Base-by-base conservation (phyloP, 2,113 vertebrate species). In the Columba janthina region DNA sequence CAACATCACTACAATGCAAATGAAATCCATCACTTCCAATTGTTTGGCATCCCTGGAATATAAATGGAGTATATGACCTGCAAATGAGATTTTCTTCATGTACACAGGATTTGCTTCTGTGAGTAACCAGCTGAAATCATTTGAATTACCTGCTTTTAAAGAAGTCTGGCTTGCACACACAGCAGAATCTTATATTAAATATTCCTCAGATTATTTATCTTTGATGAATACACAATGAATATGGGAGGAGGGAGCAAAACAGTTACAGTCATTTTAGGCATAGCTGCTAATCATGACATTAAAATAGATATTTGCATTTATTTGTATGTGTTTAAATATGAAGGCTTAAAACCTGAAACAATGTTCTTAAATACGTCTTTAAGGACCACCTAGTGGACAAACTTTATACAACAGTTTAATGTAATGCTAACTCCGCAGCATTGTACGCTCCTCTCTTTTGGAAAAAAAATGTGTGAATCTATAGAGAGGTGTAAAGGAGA, bases 321-420 rank as follows among this genome's bases (percentile, higher is more conserved):
- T 66, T 67, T 72, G 25, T 56, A 70, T 7, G 4, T 34, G 15
- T 11, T n/a, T 64, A 91, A 88, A 69, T 26, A 73, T 6, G 13
- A 62, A 87, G 42, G n/a, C 16, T 34, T 62, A 74, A 91, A 90
- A 44, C 5, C 19, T 7, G 16, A 80, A 65, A 31, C 61, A 57
- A 2, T 5, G 11, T 58, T 77, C 53, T 74, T 36, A 92, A 71
- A 46, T 2, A 71, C 9, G 79, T 88, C 67, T 93, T 93, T 62
- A 88, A 77, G 74, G 64, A 93, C 94, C 94, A 94, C 90, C 90
- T 93, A 95, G 92, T 10, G 53, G 90, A 46, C 40, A 88, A 81
- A 86, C 40, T 50, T 42, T 22, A 76, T 61, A 81, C 29, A 72
- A 54, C 84, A 92, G 53, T 48, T 64, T 53, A 54, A 75, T 22